Evolutionary conservation across 2,888 invertebrate species (phyloP), one percentile per base, ranked within the genome.

Genomic region (Punctoribates punctum): DNA sequence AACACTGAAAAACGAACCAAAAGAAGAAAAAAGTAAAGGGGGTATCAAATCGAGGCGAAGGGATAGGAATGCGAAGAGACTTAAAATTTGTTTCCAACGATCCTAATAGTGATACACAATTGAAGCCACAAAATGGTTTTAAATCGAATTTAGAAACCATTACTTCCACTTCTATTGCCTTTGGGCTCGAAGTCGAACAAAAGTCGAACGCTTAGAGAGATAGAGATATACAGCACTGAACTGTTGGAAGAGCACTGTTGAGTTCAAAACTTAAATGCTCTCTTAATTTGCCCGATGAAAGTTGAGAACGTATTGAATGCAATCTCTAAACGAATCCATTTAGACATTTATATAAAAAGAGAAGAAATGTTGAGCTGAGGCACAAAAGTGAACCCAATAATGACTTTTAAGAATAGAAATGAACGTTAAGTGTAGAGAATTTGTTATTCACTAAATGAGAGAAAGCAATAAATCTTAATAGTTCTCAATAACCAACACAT

Each of bases 81-180:
- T 72, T 72, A 48, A 72, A 72, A 72, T 72, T 72, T 48, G 72
- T 72, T 72, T 72, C 46, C 9, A 65, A 42, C 70, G 72, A 72
- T 72, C 72, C 72, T 65, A 72, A 48, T 42, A 48, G 72, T 72
- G 72, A 72, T 72, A 72, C 72, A 46, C 25, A 48, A 72, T 72
- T 72, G 72, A 72, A 72, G 65, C 72, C 72, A 72, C 72, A 72
- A 72, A 72, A 72, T 72, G 72, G 72, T 72, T 72, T 72, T 72
- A 72, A 72, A 72, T 72, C 48, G 72, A 72, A 48, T 72, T 72
- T 72, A 72, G 72, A 72, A 72, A 72, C 48, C 13, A 72, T 72
- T 46, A 34, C 38, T 67, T n/a, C n/a, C 34, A 60, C 15, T 60
- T 34, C 38, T 20, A 34, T 38, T 67, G 65, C 65, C 65, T 20